A percentile compares a stretch with the other conserved stretches of the same genome.
These are phyloP conservation scores for Aethes cnicana DNA, from an alignment of 2,888 invertebrate species.

Conservation along the genomic window DNA sequence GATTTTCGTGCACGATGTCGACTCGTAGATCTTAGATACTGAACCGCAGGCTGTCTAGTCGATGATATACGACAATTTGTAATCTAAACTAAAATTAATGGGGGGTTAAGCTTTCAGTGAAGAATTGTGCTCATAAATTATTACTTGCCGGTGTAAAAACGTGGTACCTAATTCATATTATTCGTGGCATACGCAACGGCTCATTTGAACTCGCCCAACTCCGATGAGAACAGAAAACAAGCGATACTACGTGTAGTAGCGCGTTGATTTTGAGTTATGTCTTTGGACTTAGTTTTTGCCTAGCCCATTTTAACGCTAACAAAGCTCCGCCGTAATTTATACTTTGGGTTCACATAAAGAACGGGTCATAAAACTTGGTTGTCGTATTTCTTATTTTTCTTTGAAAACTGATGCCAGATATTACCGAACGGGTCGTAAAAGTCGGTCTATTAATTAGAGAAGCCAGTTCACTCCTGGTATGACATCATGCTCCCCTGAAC, in stretches of 20 bases:
- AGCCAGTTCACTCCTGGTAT: constrained; percentile 49
- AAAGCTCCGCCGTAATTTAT: constrained; percentile 58
- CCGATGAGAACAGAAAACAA: constrained; percentile 20
- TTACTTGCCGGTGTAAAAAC: background rate
- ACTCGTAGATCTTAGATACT: constrained; percentile 55
- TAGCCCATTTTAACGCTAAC: constrained; percentile 47
- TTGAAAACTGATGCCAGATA: constrained; percentile 56
- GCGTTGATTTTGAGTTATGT: constrained; percentile 25
- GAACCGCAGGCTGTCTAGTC: constrained; percentile 21
- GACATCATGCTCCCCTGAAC: constrained; percentile 70
- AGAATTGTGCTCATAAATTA: no score
- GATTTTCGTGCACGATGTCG: constrained; percentile 65
- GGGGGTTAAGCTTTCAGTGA: no score
- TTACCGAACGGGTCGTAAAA: constrained; percentile 60
- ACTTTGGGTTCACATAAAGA: constrained; percentile 57
- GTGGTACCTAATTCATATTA: background rate
- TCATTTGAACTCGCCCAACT: constrained; percentile 19
- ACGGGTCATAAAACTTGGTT: constrained; percentile 61
- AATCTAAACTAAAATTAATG: constrained; percentile 3
- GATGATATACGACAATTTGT: constrained; percentile 14
- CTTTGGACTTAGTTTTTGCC: constrained; percentile 28
- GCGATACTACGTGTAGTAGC: constrained; percentile 10
- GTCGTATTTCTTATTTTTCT: constrained; percentile 70
- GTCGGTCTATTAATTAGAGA: constrained; percentile 69
- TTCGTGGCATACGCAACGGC: constrained; percentile 5